phyloP scores from a whole-genome alignment of 2,113 vertebrate species.

The Anoplopoma fimbria region DNA sequence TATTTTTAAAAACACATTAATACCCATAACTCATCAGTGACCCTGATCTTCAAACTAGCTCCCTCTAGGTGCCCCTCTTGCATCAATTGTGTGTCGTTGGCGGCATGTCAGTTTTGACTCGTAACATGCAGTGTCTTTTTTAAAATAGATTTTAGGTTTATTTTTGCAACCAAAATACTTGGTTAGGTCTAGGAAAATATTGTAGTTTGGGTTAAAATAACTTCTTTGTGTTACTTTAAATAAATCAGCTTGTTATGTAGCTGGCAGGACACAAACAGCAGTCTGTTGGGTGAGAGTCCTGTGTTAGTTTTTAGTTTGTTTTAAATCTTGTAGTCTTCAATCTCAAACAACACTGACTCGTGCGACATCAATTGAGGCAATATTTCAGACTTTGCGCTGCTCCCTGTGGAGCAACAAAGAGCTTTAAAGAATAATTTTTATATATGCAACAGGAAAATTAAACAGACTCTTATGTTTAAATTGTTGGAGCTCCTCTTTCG shows the following conservation, averaged over 20 bases:
- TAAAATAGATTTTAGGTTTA: neutral
- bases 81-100: neutral
- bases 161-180: too few species aligned
- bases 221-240: too few species aligned
- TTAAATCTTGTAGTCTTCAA: neutral
- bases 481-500: neutral
- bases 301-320: neutral
- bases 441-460: neutral
- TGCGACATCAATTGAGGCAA: neutral
- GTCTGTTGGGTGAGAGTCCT: too few species aligned
- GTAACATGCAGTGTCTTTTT: too few species aligned
- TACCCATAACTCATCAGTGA: too few species aligned
- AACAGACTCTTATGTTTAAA: neutral
- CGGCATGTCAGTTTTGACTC: too few species aligned
- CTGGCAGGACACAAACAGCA: too few species aligned
- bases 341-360: neutral
- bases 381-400: neutral
- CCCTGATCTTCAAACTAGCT: neutral
- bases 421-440: neutral
- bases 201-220: too few species aligned
- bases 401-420: neutral
- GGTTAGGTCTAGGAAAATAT: too few species aligned
- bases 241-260: neutral
- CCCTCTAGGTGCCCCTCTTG: too few species aligned
- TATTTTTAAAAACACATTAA: too few species aligned